Evolutionary conservation across 2,888 invertebrate species (phyloP).

Genomic region (Drosophila mercatorum): DNA sequence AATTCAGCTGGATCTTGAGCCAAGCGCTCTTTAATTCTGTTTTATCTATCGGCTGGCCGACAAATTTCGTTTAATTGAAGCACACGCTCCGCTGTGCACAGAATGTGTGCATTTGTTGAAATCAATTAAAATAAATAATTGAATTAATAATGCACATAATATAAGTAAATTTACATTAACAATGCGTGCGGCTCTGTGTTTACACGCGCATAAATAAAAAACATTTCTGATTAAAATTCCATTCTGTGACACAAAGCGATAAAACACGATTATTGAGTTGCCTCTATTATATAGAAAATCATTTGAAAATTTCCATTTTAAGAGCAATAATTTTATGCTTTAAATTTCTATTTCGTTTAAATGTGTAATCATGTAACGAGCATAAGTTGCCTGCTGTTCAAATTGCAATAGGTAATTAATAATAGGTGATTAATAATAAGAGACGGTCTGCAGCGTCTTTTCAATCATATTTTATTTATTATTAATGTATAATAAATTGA

Average conservation of each 20-base stretch:
- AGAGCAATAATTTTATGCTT: not conserved
- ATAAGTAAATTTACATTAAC: slow-evolving; percentile 18
- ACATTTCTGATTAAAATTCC: slow-evolving; percentile 73
- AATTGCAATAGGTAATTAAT: no score
- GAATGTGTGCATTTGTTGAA: slow-evolving; percentile 36
- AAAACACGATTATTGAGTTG: slow-evolving; percentile 16
- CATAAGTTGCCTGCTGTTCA: no score
- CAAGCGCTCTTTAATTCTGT: not conserved
- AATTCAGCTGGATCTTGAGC: not conserved
- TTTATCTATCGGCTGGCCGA: not conserved
- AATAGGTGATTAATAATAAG: no score
- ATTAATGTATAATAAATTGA: no score
- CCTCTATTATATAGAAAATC: not conserved
- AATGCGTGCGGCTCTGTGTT: not conserved
- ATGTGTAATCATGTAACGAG: no score
- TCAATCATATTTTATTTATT: no score
- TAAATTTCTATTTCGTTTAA: not conserved
- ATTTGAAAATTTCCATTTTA: not conserved
- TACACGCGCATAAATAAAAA: slow-evolving; percentile 13
- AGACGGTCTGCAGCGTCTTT: no score
- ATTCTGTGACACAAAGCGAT: slow-evolving; percentile 17
- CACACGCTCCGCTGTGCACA: slow-evolving; percentile 5
- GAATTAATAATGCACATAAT: slow-evolving; percentile 36
- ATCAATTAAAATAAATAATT: slow-evolving; percentile 66
- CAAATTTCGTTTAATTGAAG: slow-evolving; percentile 5